Conservation (phyloP, 2,113 vertebrate species). For the Microcebus ravelobensis region DNA sequence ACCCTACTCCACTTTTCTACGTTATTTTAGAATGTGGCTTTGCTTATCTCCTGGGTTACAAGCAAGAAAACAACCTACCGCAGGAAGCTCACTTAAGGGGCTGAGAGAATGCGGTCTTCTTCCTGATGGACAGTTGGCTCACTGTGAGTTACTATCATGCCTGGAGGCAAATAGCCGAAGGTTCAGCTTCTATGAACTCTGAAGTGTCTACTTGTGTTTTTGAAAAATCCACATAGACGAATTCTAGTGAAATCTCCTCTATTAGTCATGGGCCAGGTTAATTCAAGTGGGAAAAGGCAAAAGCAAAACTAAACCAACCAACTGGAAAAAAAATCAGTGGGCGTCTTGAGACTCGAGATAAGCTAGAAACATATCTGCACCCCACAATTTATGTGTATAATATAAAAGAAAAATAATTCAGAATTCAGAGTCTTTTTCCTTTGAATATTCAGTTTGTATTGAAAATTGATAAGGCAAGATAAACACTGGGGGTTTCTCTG, state of each 20-base stretch:
- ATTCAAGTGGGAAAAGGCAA: conserved; percentile 3
- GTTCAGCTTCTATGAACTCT: not conserved
- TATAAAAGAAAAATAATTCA: not conserved
- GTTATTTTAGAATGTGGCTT: too few species aligned
- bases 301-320: not conserved
- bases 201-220: not conserved
- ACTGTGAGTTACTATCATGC: not conserved
- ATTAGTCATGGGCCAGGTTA: not conserved
- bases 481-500: not conserved
- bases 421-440: not conserved
- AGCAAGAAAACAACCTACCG: not conserved
- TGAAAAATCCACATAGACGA: not conserved
- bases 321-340: not conserved
- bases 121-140: not conserved
- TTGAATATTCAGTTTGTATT: not conserved
- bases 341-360: not conserved
- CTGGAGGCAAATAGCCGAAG: not conserved
- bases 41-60: too few species aligned
- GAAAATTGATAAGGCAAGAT: not conserved
- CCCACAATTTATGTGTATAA: not conserved
- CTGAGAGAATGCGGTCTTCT: not conserved
- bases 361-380: not conserved
- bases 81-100: not conserved
- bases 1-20: too few species aligned
- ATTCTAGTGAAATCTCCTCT: not conserved